Evolutionary conservation across 2,113 vertebrate genomes (phyloP).

Genomic region (Romanogobio albipinnatus): DNA sequence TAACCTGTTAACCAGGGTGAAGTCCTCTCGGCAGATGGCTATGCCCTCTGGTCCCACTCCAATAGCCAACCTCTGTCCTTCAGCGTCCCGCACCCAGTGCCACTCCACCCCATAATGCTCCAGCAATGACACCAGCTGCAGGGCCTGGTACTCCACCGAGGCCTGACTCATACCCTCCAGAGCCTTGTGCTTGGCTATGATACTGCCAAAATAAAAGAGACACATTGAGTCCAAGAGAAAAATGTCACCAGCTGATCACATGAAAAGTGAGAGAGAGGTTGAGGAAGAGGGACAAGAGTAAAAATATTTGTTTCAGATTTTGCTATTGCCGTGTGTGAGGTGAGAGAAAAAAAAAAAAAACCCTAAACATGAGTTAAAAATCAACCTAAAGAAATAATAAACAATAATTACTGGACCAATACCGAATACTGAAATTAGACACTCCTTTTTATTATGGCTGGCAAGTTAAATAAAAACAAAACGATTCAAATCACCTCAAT

Average conservation of each 20-base stretch:
- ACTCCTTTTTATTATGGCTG: neutral
- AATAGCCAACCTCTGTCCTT: constrained; percentile 86
- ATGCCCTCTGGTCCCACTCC: constrained; percentile 96
- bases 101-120: constrained; percentile 97
- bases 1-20: constrained; percentile 90
- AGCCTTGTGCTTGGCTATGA: constrained; percentile 87
- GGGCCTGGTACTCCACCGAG: constrained; percentile 91
- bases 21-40: constrained; percentile 91
- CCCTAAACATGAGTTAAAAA: too few relatives aligned
- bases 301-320: too few relatives aligned
- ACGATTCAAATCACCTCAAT: neutral
- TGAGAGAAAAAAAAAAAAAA: too few relatives aligned
- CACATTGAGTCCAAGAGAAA: neutral
- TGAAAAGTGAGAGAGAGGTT: neutral
- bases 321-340: too few relatives aligned
- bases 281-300: too few relatives aligned
- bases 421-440: neutral
- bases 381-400: neutral
- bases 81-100: constrained; percentile 90
- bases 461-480: neutral
- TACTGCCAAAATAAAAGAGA: constrained; percentile 71
- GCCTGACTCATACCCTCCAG: constrained; percentile 86
- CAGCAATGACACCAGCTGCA: constrained; percentile 89
- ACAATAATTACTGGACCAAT: neutral
- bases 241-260: neutral